phyloP scores from a whole-genome alignment of 1,140 invertebrate genomes.

The Trinorchestia longiramus region DNA sequence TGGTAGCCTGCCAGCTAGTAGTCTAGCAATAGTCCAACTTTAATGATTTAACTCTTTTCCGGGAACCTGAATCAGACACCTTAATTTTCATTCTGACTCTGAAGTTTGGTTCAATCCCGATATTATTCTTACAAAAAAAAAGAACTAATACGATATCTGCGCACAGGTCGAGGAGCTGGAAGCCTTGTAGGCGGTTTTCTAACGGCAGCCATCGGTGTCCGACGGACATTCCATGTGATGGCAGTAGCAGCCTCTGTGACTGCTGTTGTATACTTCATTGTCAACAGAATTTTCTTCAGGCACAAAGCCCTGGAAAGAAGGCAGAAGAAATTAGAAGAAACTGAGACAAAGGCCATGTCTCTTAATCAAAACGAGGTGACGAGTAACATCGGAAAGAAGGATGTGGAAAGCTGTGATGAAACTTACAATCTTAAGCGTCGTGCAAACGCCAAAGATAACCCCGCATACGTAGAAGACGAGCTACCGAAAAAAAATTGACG shows the following conservation, averaged over 20 bases:
- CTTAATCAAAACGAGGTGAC: not conserved
- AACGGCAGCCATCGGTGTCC: constrained; percentile 80
- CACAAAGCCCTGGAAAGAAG: not conserved
- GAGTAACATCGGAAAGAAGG: not conserved
- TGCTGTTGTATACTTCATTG: not conserved
- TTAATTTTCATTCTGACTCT: too few species aligned
- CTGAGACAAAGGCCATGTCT: not conserved
- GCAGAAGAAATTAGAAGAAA: not conserved
- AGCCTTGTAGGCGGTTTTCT: constrained; percentile 83
- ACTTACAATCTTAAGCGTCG: not conserved
- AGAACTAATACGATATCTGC: not conserved
- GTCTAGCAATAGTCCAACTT: too few species aligned
- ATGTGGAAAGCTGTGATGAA: not conserved
- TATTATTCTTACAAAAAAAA: too few species aligned
- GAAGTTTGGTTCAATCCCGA: too few species aligned
- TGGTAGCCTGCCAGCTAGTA: too few species aligned
- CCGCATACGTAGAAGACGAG: not conserved
- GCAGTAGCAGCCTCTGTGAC: not conserved
- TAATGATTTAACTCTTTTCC: too few species aligned
- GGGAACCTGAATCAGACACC: too few species aligned
- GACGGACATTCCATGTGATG: constrained; percentile 82
- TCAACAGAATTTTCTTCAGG: constrained; percentile 40
- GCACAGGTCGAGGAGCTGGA: constrained; percentile 81
- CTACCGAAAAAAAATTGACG: not conserved
- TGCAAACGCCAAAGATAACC: not conserved